Evolutionary conservation across 1,140 invertebrate species (phyloP).

Genomic region (Fopius arisanus): DNA sequence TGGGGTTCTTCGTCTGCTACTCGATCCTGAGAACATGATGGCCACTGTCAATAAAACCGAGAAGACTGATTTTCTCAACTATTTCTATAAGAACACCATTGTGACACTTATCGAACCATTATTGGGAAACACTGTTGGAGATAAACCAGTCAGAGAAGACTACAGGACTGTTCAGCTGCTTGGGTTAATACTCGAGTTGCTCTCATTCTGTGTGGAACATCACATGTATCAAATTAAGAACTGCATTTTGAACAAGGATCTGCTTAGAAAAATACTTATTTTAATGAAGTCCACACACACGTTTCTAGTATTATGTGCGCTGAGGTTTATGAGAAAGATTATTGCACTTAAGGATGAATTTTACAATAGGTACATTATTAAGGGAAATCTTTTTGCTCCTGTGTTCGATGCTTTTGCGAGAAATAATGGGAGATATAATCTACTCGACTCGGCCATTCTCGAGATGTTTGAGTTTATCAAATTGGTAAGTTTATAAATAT

Average conservation of each 20-base stretch:
- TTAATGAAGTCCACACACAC: conserved; percentile 98
- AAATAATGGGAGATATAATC: conserved; percentile 97
- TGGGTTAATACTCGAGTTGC: conserved; percentile 91
- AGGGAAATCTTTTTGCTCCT: conserved; percentile 93
- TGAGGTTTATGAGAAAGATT: conserved; percentile 96
- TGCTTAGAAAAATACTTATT: conserved; percentile 92
- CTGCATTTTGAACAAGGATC: conserved; percentile 96
- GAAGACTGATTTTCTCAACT: conserved; percentile 97
- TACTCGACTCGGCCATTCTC: conserved; percentile 97
- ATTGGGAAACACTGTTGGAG: conserved; percentile 87
- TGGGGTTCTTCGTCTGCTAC: conserved; percentile 89
- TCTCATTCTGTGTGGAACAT: conserved; percentile 99
- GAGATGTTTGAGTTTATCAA: conserved; percentile 99
- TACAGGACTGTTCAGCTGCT: conserved; percentile 95
- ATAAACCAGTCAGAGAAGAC: conserved; percentile 89
- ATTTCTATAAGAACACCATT: conserved; percentile 99
- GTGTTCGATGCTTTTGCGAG: conserved; percentile 95
- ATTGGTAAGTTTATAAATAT: conserved; percentile 65
- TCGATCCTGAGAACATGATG: conserved; percentile 99
- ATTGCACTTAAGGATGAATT: conserved; percentile 98
- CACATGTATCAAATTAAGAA: conserved; percentile 99
- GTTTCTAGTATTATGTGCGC: conserved; percentile 94
- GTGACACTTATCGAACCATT: conserved; percentile 92
- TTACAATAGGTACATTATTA: conserved; percentile 96
- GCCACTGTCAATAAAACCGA: conserved; percentile 93